Evolutionary conservation across 37 sponge, comb jelly and placozoan species (phyloP).

Genomic region (Petrosia ficiformis): DNA sequence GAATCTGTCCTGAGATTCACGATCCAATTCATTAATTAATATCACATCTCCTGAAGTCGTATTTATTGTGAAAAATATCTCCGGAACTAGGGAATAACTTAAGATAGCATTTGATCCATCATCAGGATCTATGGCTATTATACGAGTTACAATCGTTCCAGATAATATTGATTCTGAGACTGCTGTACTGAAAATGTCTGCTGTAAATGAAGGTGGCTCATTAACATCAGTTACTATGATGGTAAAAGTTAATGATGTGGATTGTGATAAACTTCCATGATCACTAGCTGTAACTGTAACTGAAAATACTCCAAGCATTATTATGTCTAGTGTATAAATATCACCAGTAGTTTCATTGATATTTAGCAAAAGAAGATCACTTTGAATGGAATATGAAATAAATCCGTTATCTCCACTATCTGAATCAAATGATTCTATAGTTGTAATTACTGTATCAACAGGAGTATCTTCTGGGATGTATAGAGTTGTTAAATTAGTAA

Average conservation of each 20-base stretch:
- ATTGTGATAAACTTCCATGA: constrained; percentile 40
- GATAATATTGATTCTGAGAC: constrained; percentile 30
- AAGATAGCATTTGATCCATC: constrained; percentile 44
- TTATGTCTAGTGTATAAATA: constrained; percentile 14
- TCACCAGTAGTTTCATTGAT: constrained; percentile 29
- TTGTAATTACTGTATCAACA: constrained; percentile 9
- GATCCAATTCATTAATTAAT: background rate
- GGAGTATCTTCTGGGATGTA: constrained; percentile 38
- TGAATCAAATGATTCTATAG: constrained; percentile 28
- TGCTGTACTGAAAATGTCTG: background rate
- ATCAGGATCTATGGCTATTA: constrained; percentile 55
- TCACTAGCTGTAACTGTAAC: constrained; percentile 52
- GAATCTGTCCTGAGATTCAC: constrained; percentile 15
- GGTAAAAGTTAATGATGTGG: constrained; percentile 28
- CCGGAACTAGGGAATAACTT: background rate
- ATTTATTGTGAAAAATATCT: background rate
- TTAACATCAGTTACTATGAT: constrained; percentile 59
- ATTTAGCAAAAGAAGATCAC: constrained; percentile 30
- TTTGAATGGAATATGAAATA: constrained; percentile 29
- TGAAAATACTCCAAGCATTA: constrained; percentile 17
- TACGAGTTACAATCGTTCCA: constrained; percentile 7
- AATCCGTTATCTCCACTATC: constrained; percentile 42
- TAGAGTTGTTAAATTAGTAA: background rate
- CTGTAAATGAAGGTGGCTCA: constrained; percentile 53
- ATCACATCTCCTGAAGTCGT: constrained; percentile 8